Evolutionary conservation across 2,888 invertebrate genomes (phyloP), one percentile per base, ranked within the genome.

Genomic region (Dasysyrphus albostriatus): DNA sequence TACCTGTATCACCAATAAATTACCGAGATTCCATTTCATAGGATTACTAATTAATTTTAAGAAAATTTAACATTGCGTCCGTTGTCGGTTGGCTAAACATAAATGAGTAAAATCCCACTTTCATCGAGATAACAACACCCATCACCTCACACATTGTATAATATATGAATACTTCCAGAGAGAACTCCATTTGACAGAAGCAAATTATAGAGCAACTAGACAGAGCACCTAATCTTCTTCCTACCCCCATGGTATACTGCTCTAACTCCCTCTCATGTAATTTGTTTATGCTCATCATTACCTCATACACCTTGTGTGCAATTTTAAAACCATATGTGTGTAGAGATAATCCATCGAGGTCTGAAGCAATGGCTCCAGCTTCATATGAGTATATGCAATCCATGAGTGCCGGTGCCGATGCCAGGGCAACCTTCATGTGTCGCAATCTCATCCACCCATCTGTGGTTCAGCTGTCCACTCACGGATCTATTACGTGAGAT

Each of bases 231-330:
- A 32, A 37, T 70, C 39, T 65, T 39, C 24, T 49, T 19, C 14
- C n/a, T 37, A 12, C 49, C 74, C 63, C 9, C 69, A 79, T 65
- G 29, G 12, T 10, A n/a, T 24, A 24, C 32, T n/a, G 34, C 37
- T 39, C 19, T 5, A 24, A 58, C 84, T 47, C 54, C 69, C 59
- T 67, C 72, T 67, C 72, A 24, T 42, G 73, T 61, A 82, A 82
- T 85, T 85, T 85, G 85, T 78, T 82, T 82, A 82, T 77, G 81
- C 74, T 82, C 85, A 24, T 77, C 85, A 82, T 85, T 85, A 85
- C 69, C 73, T 77, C 82, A 82, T 85, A 77, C 85, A 85, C 82
- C 82, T 85, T 49, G 69, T 42, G 76, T 51, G 82, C 70, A 78
- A 82, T 85, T 82, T 78, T 58, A 70, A 34, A 61, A 39, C 77